Conservation (phyloP, 2,888 invertebrate genomes). For the Drosophila longiperda region DNA sequence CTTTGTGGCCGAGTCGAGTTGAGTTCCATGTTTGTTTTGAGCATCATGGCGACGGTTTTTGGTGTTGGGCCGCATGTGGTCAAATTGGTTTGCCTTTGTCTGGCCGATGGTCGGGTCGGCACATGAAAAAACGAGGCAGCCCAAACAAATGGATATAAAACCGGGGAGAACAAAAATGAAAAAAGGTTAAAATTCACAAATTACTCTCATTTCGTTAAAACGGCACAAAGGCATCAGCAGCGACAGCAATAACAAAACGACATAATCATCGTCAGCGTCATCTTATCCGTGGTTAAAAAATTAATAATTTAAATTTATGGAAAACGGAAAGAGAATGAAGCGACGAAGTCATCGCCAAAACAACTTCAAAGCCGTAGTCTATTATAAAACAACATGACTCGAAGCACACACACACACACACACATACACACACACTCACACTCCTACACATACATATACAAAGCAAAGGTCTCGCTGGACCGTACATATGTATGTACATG, state of each 20-base stretch:
- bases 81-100: conserved; percentile 75
- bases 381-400: conserved; percentile 73
- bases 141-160: conserved; percentile 32
- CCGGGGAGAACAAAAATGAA: conserved; percentile 38
- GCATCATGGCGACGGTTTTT: conserved; percentile 68
- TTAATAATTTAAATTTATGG: conserved; percentile 84
- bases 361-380: conserved; percentile 77
- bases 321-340: conserved; percentile 84
- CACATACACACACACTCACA: conserved; percentile 9
- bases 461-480: neutral
- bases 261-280: conserved; percentile 81
- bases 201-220: conserved; percentile 78
- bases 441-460: conserved; percentile 9
- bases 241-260: conserved; percentile 78
- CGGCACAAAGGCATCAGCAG: conserved; percentile 70
- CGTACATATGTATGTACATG: neutral
- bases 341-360: conserved; percentile 81
- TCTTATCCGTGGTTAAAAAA: conserved; percentile 82
- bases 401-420: conserved; percentile 49
- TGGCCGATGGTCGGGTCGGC: conserved; percentile 48
- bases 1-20: conserved; percentile 26
- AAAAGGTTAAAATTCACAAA: conserved; percentile 77
- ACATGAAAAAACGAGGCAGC: conserved; percentile 30
- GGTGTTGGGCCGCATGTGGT: conserved; percentile 74
- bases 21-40: conserved; percentile 66